Conservation (phyloP, 2,888 invertebrate genomes). For the Drosophila robusta region DNA sequence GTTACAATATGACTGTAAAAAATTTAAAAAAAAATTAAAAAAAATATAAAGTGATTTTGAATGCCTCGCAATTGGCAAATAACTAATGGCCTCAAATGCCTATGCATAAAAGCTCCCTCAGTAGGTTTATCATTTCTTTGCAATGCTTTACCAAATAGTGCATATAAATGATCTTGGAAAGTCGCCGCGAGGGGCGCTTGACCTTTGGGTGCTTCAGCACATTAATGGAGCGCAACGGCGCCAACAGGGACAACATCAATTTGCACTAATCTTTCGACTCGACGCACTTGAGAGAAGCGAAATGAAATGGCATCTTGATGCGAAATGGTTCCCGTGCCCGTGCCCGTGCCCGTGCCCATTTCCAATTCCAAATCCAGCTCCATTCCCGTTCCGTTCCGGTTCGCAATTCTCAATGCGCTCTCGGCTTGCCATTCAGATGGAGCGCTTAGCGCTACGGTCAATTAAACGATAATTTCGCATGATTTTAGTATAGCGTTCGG, state of each 20-base stretch:
- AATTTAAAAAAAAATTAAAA: too few relatives aligned
- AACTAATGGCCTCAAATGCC: too few relatives aligned
- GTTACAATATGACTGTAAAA: too few relatives aligned
- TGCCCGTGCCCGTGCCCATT: not conserved
- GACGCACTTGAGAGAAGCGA: slow-evolving; percentile 31
- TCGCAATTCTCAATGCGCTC: slow-evolving; percentile 27
- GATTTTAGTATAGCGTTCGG: slow-evolving; percentile 54
- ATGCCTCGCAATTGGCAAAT: too few relatives aligned
- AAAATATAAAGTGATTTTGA: too few relatives aligned
- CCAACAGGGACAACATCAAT: slow-evolving; percentile 58
- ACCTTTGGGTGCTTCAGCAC: slow-evolving; percentile 9
- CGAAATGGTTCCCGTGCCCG: slow-evolving; percentile 2
- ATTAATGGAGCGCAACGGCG: slow-evolving; percentile 63
- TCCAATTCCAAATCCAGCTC: slow-evolving; percentile 5
- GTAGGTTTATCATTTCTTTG: not conserved
- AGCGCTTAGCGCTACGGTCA: slow-evolving; percentile 76
- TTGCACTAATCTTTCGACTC: slow-evolving; percentile 56
- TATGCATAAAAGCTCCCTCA: too few relatives aligned
- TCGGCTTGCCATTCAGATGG: slow-evolving; percentile 31
- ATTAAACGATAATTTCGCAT: slow-evolving; percentile 83
- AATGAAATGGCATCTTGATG: slow-evolving; percentile 26
- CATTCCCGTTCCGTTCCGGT: slow-evolving; percentile 15
- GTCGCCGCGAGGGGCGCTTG: slow-evolving; percentile 26
- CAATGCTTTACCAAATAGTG: not conserved
- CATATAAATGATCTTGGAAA: slow-evolving; percentile 5